These are phyloP conservation scores for Coptotermes formosanus DNA, from an alignment of 1,140 invertebrate species.

Conservation along the genomic window DNA sequence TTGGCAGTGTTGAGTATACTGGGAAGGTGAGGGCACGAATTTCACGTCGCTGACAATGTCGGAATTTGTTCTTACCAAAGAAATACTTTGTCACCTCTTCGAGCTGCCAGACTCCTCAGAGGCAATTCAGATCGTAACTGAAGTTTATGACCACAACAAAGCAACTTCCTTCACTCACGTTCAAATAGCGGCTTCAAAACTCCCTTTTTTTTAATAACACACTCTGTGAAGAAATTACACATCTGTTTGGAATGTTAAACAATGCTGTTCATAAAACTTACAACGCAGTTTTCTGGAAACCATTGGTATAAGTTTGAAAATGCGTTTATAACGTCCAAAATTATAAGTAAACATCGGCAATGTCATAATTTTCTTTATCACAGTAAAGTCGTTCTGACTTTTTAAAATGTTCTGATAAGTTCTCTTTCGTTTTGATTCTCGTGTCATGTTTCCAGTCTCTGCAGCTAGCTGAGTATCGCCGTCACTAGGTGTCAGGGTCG, in stretches of 20 bases:
- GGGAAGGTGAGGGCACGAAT: too few relatives aligned
- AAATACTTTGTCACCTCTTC: too few relatives aligned
- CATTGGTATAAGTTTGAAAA: background rate
- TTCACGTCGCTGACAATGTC: too few relatives aligned
- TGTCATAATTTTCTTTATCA: background rate
- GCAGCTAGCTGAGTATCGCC: background rate
- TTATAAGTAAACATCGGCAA: background rate
- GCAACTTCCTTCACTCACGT: background rate
- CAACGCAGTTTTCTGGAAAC: background rate
- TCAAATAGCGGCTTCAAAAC: background rate
- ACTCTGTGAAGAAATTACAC: background rate
- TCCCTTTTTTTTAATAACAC: background rate
- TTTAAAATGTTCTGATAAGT: background rate
- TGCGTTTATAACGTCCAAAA: background rate
- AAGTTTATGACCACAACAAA: background rate
- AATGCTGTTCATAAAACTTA: background rate
- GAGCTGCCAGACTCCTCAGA: too few relatives aligned
- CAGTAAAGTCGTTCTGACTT: background rate
- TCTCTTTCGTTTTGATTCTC: slow-evolving; percentile 6
- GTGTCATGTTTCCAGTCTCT: background rate
- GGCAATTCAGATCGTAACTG: too few relatives aligned
- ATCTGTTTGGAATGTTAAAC: background rate
- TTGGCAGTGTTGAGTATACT: too few relatives aligned
- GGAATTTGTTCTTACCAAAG: too few relatives aligned
- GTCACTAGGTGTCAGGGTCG: slow-evolving; percentile 54